Evolutionary conservation across 2,113 vertebrate species (phyloP).

Genomic region (Saccopteryx bilineata): DNA sequence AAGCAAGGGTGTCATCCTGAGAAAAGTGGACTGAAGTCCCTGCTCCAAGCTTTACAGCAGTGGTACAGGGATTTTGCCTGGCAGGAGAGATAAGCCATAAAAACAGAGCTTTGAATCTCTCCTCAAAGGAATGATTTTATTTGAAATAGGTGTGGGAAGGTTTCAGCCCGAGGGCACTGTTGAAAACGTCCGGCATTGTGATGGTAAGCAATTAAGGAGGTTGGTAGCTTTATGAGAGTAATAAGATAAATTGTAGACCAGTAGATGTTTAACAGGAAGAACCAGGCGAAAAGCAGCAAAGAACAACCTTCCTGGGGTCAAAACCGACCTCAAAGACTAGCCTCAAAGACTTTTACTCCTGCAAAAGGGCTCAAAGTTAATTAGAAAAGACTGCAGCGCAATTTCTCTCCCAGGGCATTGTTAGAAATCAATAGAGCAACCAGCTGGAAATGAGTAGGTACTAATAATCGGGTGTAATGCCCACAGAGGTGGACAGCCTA

Average conservation of each 20-base stretch:
- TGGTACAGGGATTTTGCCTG: neutral
- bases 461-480: neutral
- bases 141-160: neutral
- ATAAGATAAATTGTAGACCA: neutral
- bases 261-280: neutral
- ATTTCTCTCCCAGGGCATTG: neutral
- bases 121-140: neutral
- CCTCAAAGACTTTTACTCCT: neutral
- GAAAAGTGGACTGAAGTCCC: neutral
- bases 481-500: neutral
- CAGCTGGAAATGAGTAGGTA: neutral
- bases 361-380: neutral
- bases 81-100: neutral
- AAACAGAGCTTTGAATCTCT: neutral
- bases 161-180: neutral
- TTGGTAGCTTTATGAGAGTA: neutral
- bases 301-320: neutral
- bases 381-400: neutral
- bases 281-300: neutral
- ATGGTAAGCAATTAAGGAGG: neutral
- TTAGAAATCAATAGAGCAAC: neutral
- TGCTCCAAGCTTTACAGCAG: neutral
- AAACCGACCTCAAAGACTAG: neutral
- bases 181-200: neutral
- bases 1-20: neutral